A percentile compares a stretch with the other conserved stretches of the same genome.
Evolutionary conservation across 2,797 vertebrate genomes (phyloP).

Genomic region (Platalea minor): DNA sequence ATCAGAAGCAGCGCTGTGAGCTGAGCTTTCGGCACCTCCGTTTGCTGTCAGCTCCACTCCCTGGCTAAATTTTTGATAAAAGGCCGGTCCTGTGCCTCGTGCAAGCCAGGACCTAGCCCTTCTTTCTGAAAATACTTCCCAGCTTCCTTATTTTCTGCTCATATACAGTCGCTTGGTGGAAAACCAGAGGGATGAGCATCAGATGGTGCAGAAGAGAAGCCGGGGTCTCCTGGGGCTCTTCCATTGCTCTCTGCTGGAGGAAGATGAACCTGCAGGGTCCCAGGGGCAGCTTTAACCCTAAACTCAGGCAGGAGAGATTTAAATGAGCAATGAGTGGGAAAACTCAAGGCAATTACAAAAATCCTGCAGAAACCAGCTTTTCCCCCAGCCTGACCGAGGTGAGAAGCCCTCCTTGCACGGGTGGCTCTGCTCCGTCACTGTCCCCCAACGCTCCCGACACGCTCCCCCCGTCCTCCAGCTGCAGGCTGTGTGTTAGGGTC

Average conservation of each 20-base stretch:
- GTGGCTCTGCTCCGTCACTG: accelerated
- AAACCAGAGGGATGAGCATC: background rate
- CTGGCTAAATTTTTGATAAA: background rate
- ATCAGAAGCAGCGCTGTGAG: background rate
- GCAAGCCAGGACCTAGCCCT: background rate
- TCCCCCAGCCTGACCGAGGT: background rate
- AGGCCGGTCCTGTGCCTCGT: background rate
- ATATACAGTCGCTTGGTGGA: background rate
- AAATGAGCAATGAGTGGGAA: background rate
- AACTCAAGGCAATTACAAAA: background rate
- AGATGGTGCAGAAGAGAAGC: background rate
- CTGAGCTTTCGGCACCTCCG: background rate
- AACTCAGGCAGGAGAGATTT: background rate
- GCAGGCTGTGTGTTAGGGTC: accelerated
- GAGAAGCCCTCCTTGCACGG: background rate
- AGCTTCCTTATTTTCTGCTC: background rate
- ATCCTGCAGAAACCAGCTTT: background rate
- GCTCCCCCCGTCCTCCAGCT: background rate
- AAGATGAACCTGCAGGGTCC: background rate
- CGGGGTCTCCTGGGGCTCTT: background rate
- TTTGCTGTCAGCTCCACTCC: background rate
- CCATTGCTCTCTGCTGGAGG: background rate
- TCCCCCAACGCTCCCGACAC: accelerated
- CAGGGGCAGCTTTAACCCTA: background rate
- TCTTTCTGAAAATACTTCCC: background rate